A percentile compares a stretch with the other conserved stretches of the same genome.
phyloP scores from a whole-genome alignment of 2,797 vertebrate species.

The Alectoris magna region DNA sequence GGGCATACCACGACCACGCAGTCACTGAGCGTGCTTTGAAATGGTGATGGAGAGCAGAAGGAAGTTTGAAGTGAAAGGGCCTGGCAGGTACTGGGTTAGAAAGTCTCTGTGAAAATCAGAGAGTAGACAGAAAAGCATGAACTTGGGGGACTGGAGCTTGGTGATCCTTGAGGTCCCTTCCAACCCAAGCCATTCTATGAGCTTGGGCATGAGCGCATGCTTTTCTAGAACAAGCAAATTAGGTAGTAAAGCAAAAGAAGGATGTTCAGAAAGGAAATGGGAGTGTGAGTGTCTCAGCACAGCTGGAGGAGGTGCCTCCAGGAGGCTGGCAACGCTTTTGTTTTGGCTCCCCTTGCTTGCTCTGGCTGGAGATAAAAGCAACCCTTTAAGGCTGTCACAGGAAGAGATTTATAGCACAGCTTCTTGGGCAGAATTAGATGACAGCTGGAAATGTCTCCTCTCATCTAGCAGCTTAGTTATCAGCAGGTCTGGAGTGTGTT shows the following conservation, averaged over 20 bases:
- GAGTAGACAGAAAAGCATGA: background rate
- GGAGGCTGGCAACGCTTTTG: background rate
- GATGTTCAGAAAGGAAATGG: background rate
- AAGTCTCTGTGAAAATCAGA: background rate
- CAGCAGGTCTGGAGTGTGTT: background rate
- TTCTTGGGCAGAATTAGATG: background rate
- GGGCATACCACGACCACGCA: fast-evolving
- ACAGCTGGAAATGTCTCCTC: background rate
- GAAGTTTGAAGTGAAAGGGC: background rate
- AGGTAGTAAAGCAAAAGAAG: background rate
- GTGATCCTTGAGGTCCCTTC: too few relatives aligned
- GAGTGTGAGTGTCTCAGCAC: background rate
- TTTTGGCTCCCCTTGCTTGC: background rate
- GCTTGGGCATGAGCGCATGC: background rate
- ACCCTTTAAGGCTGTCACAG: background rate
- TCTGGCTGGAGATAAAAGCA: constrained; percentile 7
- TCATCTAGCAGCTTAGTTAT: background rate
- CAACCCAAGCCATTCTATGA: background rate
- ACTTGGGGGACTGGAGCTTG: background rate
- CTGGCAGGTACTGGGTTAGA: background rate
- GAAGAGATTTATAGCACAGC: background rate
- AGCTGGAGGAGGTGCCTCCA: background rate
- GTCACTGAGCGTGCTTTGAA: background rate
- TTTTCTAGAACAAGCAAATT: background rate
- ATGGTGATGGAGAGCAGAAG: background rate